These are phyloP conservation scores for Venustaconcha ellipsiformis DNA, from an alignment of 1,140 invertebrate genomes.

Conservation along the genomic window DNA sequence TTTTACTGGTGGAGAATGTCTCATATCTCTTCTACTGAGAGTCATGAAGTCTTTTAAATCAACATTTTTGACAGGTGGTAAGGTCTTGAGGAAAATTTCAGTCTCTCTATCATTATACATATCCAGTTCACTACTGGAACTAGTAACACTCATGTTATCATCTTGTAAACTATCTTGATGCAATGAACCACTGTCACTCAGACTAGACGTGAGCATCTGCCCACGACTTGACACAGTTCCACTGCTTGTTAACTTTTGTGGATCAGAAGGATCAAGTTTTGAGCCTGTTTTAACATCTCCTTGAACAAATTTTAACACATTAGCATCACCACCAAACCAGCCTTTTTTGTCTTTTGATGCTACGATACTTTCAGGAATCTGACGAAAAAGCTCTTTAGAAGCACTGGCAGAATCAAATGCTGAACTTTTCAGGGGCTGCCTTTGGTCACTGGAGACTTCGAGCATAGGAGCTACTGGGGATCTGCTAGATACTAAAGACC, in stretches of 20 bases:
- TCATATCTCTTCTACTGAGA: slow-evolving; percentile 28
- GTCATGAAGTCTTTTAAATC: slow-evolving; percentile 44
- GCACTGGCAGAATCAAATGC: slow-evolving; percentile 6
- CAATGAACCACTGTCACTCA: too few relatives aligned
- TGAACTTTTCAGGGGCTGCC: slow-evolving; percentile 3
- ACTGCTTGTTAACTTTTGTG: too few relatives aligned
- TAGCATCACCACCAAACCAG: slow-evolving; percentile 23
- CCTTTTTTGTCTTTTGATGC: slow-evolving; percentile 32
- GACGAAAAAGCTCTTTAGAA: slow-evolving; percentile 36
- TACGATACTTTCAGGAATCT: slow-evolving; percentile 33
- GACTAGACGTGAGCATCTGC: too few relatives aligned
- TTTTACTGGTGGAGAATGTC: slow-evolving; percentile 44
- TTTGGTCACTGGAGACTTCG: not conserved
- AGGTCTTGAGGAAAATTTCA: slow-evolving; percentile 51
- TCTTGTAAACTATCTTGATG: slow-evolving; percentile 14
- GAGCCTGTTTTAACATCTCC: slow-evolving; percentile 1
- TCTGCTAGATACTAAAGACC: not conserved
- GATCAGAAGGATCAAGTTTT: slow-evolving; percentile 1
- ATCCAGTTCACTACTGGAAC: slow-evolving; percentile 46
- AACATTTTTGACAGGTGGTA: slow-evolving; percentile 53
- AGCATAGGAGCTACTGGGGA: not conserved
- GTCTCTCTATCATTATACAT: slow-evolving; percentile 47
- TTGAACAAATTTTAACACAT: not conserved
- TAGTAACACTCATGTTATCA: slow-evolving; percentile 43
- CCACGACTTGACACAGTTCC: too few relatives aligned